Conservation (phyloP, 53 echinoderm and acorn worm genomes). For the Holothuria leucospilota region DNA sequence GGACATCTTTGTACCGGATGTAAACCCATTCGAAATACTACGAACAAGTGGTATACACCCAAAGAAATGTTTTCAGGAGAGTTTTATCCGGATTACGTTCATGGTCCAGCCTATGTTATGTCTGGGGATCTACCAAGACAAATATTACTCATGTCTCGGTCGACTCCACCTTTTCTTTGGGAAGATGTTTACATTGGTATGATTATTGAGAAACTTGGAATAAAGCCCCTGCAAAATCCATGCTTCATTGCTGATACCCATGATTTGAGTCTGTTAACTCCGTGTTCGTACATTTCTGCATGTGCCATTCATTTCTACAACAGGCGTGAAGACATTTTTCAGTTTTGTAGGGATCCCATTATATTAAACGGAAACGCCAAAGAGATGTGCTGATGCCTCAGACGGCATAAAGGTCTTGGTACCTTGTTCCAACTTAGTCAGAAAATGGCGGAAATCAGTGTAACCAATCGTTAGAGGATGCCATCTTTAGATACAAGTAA, state of each 20-base stretch:
- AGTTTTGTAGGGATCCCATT: too few relatives aligned
- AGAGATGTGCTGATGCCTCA: too few relatives aligned
- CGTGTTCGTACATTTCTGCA: too few relatives aligned
- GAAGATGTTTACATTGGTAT: slow-evolving; percentile 40
- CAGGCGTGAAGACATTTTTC: too few relatives aligned
- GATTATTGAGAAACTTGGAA: slow-evolving; percentile 2
- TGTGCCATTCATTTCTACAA: too few relatives aligned
- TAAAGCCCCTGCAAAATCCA: background rate
- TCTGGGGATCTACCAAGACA: background rate
- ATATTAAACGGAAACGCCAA: too few relatives aligned
- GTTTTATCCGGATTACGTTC: slow-evolving; percentile 1
- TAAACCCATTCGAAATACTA: background rate
- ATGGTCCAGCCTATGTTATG: slow-evolving; percentile 15
- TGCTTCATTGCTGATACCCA: background rate
- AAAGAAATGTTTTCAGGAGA: background rate
- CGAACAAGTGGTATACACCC: slow-evolving; percentile 16
- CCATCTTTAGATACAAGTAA: too few relatives aligned
- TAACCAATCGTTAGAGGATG: too few relatives aligned
- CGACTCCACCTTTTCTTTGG: slow-evolving; percentile 8
- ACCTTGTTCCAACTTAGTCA: too few relatives aligned
- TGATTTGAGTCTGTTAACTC: too few relatives aligned
- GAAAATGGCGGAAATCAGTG: too few relatives aligned
- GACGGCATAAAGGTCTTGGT: too few relatives aligned
- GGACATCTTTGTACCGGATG: background rate
- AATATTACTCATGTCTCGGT: background rate